A percentile compares a stretch with the other conserved stretches of the same genome.
These are phyloP conservation scores for Himalopsyche anomala DNA, from an alignment of 2,888 invertebrate species.

Conservation along the genomic window DNA sequence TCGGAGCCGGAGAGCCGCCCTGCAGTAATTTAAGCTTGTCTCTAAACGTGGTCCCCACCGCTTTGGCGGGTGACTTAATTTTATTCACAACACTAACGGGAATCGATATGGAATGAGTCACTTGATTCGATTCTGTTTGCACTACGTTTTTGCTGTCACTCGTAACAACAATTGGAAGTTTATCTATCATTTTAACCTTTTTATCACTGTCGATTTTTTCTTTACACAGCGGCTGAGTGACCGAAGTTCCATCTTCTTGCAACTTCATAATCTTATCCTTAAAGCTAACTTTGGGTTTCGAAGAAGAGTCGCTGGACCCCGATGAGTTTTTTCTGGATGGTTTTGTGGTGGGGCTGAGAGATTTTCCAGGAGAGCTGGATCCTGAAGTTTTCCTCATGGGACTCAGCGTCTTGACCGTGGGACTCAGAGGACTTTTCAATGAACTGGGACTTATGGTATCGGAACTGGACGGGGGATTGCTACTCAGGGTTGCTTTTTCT, in stretches of 20 bases:
- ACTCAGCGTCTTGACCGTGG: slow-evolving; percentile 75
- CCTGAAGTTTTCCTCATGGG: slow-evolving; percentile 76
- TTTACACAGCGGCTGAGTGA: slow-evolving; percentile 74
- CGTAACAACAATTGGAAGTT: slow-evolving; percentile 52
- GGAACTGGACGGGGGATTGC: slow-evolving; percentile 75
- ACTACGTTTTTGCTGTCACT: slow-evolving; percentile 71
- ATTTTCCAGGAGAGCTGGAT: slow-evolving; percentile 75
- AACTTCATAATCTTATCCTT: slow-evolving; percentile 79
- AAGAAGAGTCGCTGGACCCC: slow-evolving; percentile 73
- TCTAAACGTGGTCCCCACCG: slow-evolving; percentile 74
- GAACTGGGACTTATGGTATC: slow-evolving; percentile 76
- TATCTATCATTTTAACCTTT: slow-evolving; percentile 48
- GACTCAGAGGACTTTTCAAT: slow-evolving; percentile 75
- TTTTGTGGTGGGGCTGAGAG: slow-evolving; percentile 74
- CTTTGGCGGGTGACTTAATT: slow-evolving; percentile 76
- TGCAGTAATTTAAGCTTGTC: slow-evolving; percentile 76
- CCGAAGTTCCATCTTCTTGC: slow-evolving; percentile 75
- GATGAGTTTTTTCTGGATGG: slow-evolving; percentile 75
- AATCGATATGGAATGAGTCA: slow-evolving; percentile 75
- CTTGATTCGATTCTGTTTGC: slow-evolving; percentile 65
- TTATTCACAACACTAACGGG: slow-evolving; percentile 76
- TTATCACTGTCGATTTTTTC: slow-evolving; percentile 67
- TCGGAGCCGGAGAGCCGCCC: slow-evolving; percentile 68
- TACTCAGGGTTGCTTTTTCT: slow-evolving; percentile 67
- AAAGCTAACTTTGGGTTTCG: slow-evolving; percentile 79